Conservation (phyloP, 2,113 vertebrate species). For the Athene cunicularia region DNA sequence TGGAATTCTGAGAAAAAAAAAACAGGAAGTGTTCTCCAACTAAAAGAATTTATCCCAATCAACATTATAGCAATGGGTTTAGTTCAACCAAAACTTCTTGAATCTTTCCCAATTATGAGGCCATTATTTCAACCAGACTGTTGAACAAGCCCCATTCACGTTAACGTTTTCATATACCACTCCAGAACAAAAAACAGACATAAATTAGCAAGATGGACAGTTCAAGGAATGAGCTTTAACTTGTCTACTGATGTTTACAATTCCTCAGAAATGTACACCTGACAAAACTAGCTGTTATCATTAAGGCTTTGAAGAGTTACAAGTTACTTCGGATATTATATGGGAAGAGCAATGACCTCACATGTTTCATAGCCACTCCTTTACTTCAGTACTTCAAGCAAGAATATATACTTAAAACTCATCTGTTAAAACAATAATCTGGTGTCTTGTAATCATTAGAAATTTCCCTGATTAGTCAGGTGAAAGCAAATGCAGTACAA, state of each 20-base stretch:
- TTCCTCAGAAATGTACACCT: not conserved
- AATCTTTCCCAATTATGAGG: not conserved
- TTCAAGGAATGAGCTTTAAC: not conserved
- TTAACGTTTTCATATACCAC: not conserved
- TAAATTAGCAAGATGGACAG: not conserved
- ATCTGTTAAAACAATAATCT: not conserved
- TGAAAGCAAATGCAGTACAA: not conserved
- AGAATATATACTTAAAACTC: not conserved
- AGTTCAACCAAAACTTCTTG: not conserved
- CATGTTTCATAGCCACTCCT: not conserved
- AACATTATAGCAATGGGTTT: not conserved
- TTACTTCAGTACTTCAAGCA: not conserved
- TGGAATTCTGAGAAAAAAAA: not conserved
- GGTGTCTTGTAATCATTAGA: not conserved
- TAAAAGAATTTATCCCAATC: not conserved
- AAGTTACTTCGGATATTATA: not conserved
- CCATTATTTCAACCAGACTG: not conserved
- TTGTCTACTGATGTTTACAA: not conserved
- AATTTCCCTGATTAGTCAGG: not conserved
- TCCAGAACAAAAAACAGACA: not conserved
- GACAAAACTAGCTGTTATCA: not conserved
- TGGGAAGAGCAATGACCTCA: not conserved
- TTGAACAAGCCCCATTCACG: not conserved
- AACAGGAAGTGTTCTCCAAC: not conserved
- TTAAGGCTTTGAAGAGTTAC: not conserved